Percentiles rank a stretch among this genome's conserved stretches.
Conservation (phyloP, 23 tunicate species). For the Trididemnum clinides region DNA sequence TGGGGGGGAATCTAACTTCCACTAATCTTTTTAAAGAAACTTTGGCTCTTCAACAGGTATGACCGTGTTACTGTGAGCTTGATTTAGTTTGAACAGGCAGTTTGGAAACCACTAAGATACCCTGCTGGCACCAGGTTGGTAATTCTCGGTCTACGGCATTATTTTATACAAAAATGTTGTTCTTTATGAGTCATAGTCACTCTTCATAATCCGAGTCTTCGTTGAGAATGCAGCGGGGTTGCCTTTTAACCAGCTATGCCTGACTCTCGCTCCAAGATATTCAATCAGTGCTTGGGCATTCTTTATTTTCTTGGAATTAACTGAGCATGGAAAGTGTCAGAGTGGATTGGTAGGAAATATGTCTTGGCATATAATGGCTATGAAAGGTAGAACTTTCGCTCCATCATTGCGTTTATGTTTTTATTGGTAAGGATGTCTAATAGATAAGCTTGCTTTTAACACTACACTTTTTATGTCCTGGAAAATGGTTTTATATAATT, state of each 20-base stretch:
- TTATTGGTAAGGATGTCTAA: not conserved
- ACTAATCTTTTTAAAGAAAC: too few species aligned
- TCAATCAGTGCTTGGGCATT: not conserved
- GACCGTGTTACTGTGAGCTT: too few species aligned
- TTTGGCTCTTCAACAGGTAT: too few species aligned
- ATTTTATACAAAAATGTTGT: not conserved
- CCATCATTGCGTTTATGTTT: too few species aligned
- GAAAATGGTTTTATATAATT: not conserved
- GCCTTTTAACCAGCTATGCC: not conserved
- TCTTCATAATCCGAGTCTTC: not conserved
- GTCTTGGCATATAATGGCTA: not conserved
- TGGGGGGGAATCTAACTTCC: too few species aligned
- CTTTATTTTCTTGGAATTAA: conserved; percentile 5
- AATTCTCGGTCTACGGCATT: too few species aligned
- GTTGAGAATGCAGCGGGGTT: too few species aligned
- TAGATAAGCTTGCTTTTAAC: conserved; percentile 6
- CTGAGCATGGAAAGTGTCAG: not conserved
- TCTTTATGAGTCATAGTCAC: not conserved
- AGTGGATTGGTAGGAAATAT: not conserved
- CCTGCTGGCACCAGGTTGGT: too few species aligned
- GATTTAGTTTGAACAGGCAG: too few species aligned
- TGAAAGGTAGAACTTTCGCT: not conserved
- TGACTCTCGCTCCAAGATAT: not conserved
- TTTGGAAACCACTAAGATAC: too few species aligned
- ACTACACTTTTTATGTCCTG: not conserved